phyloP scores from a whole-genome alignment of 1,140 invertebrate genomes.

The Armadillidium nasatum region DNA sequence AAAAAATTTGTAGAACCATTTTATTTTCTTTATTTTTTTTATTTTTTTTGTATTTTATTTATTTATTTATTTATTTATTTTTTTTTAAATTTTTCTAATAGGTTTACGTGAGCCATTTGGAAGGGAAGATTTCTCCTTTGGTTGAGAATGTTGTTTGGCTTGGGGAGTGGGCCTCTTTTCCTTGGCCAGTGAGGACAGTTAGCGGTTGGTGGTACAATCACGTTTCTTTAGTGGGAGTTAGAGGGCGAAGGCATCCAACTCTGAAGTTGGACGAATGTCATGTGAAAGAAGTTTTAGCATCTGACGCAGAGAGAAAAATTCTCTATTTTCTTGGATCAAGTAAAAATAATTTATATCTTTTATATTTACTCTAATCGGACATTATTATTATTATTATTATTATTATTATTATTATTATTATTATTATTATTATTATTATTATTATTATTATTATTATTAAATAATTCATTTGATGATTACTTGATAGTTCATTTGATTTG shows the following conservation, averaged over 20 bases:
- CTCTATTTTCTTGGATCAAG: constrained; percentile 1
- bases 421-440: no score
- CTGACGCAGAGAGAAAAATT: neutral
- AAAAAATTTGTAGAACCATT: no score
- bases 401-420: no score
- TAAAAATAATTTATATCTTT: neutral
- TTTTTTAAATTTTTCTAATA: no score
- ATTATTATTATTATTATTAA: no score
- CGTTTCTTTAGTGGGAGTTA: neutral
- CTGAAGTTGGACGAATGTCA: neutral
- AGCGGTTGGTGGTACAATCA: constrained; percentile 1
- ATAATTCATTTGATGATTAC: no score
- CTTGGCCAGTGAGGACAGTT: neutral
- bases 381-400: no score
- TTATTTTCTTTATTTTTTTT: no score
- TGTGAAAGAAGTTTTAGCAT: neutral
- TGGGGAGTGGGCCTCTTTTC: neutral
- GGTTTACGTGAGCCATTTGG: neutral
- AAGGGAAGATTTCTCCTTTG: neutral
- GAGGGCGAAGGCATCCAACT: neutral
- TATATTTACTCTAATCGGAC: no score
- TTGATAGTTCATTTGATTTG: no score
- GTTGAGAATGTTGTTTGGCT: neutral
- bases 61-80: no score
- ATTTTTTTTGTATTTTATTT: no score